phyloP scores from a whole-genome alignment of 2,113 vertebrate genomes.

The Triplophysa siluroides region DNA sequence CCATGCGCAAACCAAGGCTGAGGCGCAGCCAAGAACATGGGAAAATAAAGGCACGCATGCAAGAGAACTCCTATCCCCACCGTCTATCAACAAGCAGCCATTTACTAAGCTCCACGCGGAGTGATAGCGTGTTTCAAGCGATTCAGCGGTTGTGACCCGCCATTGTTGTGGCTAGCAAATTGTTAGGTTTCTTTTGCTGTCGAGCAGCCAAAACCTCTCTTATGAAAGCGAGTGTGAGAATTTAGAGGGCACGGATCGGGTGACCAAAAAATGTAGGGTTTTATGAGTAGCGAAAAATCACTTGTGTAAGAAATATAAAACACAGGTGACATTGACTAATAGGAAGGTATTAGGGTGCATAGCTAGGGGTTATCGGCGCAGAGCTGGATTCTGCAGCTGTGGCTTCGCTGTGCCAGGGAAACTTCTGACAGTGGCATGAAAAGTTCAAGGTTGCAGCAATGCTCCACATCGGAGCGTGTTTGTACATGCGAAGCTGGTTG shows the following conservation, averaged over 20 bases:
- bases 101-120: slow-evolving; percentile 64
- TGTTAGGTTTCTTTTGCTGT: slow-evolving; percentile 40
- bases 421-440: slow-evolving; percentile 52
- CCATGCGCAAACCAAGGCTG: slow-evolving; percentile 60
- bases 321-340: background rate
- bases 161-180: slow-evolving; percentile 38
- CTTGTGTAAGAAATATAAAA: background rate
- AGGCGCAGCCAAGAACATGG: slow-evolving; percentile 61
- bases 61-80: slow-evolving; percentile 67
- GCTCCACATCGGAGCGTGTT: slow-evolving; percentile 58
- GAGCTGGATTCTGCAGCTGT: slow-evolving; percentile 45
- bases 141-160: slow-evolving; percentile 14
- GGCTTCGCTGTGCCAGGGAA: slow-evolving; percentile 38
- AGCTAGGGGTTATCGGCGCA: slow-evolving; percentile 19
- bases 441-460: slow-evolving; percentile 68
- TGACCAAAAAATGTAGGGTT: slow-evolving; percentile 8
- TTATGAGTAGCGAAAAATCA: background rate
- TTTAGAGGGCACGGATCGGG: background rate
- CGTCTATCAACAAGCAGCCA: slow-evolving; percentile 67
- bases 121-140: slow-evolving; percentile 6
- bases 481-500: slow-evolving; percentile 58
- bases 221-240: slow-evolving; percentile 21
- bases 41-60: slow-evolving; percentile 56
- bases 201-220: slow-evolving; percentile 9
- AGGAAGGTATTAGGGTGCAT: background rate